A percentile compares a stretch with the other conserved stretches of the same genome.
Conservation (phyloP, 2,113 vertebrate species). For the Melanerpes aurifrons region DNA sequence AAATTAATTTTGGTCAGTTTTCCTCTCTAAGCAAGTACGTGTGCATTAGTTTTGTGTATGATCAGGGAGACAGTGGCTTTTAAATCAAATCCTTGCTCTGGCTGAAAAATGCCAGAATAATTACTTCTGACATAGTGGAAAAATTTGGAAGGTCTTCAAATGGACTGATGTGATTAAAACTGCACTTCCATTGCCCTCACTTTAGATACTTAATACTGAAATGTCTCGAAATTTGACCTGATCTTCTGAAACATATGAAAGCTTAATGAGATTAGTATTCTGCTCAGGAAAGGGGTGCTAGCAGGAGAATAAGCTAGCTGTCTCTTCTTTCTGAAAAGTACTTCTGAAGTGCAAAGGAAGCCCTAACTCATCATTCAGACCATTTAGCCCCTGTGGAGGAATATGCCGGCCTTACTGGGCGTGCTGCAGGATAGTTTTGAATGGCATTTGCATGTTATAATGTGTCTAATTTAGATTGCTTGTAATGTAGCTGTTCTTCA, state of each 20-base stretch:
- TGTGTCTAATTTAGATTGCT: accelerated
- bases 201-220: not conserved
- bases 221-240: not conserved
- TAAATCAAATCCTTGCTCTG: not conserved
- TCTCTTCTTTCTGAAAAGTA: accelerated
- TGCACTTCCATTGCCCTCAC: accelerated
- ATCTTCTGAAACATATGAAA: not conserved
- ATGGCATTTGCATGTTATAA: accelerated
- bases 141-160: not conserved
- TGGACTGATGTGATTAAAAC: not conserved
- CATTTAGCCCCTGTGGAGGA: too few relatives aligned
- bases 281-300: accelerated
- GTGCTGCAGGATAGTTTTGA: not conserved
- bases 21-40: accelerated
- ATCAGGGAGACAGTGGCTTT: too few relatives aligned
- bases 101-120: accelerated
- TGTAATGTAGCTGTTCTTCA: accelerated
- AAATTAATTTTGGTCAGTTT: accelerated
- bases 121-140: not conserved
- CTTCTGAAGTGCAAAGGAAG: accelerated
- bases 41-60: accelerated
- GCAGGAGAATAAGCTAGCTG: accelerated
- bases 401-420: accelerated
- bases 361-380: accelerated
- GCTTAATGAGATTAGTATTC: accelerated